phyloP scores from a whole-genome alignment of 2,888 invertebrate genomes.

The Idaea straminata region DNA sequence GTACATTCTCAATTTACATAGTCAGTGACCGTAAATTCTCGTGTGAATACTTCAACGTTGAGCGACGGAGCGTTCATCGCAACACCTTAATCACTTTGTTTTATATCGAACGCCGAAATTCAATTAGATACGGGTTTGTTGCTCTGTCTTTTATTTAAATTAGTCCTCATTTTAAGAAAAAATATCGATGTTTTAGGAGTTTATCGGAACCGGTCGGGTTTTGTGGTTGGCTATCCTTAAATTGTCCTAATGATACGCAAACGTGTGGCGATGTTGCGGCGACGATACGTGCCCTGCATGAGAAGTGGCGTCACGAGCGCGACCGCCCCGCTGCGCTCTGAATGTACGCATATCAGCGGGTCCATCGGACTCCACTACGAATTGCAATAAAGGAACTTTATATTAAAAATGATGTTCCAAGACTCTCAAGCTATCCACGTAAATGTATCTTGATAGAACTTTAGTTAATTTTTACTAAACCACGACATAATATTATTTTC shows the following conservation, averaged over 20 bases:
- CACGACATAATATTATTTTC: too few relatives aligned
- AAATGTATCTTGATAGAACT: not conserved
- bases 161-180: not conserved
- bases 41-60: constrained; percentile 62
- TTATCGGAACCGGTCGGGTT: constrained; percentile 11
- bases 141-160: constrained; percentile 24
- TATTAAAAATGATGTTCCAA: constrained; percentile 1
- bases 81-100: constrained; percentile 45
- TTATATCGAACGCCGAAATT: constrained; percentile 62
- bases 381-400: constrained; percentile 4
- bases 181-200: not conserved
- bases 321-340: constrained; percentile 37
- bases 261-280: constrained; percentile 13
- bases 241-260: constrained; percentile 14
- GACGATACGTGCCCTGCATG: constrained; percentile 40
- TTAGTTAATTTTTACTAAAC: constrained; percentile 13
- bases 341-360: constrained; percentile 48
- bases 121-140: constrained; percentile 57
- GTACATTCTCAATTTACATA: constrained; percentile 70
- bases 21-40: constrained; percentile 76
- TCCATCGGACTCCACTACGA: constrained; percentile 28
- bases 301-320: constrained; percentile 57
- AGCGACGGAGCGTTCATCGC: constrained; percentile 54
- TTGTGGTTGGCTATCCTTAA: constrained; percentile 7
- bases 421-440: not conserved